Percentiles rank a stretch among this genome's conserved stretches.
Evolutionary conservation across 2,888 invertebrate genomes (phyloP).

Genomic region (Drosophila sordidapex): DNA sequence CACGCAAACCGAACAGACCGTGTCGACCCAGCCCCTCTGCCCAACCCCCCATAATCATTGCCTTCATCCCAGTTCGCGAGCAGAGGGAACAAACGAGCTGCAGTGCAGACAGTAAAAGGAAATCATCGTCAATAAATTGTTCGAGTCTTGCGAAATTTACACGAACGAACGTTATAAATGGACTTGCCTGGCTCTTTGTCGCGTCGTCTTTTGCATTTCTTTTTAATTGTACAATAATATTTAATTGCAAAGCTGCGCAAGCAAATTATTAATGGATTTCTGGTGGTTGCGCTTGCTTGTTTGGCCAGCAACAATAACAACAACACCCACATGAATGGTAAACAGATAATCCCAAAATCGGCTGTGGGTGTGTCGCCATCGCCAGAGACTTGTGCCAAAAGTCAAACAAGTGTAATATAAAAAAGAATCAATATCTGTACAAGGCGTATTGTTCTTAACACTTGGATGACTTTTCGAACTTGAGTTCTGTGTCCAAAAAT

Average conservation of each 20-base stretch:
- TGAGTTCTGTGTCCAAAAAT: slow-evolving; percentile 45
- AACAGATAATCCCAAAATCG: slow-evolving; percentile 49
- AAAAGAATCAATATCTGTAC: slow-evolving; percentile 47
- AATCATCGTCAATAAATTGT: slow-evolving; percentile 66
- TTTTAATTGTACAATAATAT: slow-evolving; percentile 73
- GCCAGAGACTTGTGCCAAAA: slow-evolving; percentile 42
- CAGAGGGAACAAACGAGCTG: slow-evolving; percentile 19
- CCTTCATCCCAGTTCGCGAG: neutral
- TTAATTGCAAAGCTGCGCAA: slow-evolving; percentile 64
- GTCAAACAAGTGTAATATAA: slow-evolving; percentile 60
- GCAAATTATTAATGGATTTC: slow-evolving; percentile 62
- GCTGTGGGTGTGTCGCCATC: slow-evolving; percentile 57
- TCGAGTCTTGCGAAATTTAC: slow-evolving; percentile 52
- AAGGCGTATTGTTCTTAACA: slow-evolving; percentile 44
- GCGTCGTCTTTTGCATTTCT: slow-evolving; percentile 55
- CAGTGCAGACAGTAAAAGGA: slow-evolving; percentile 35
- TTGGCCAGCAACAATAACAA: slow-evolving; percentile 6
- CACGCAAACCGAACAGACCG: slow-evolving; percentile 36
- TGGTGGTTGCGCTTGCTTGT: slow-evolving; percentile 7
- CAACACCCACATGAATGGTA: slow-evolving; percentile 46
- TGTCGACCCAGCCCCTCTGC: slow-evolving; percentile 4
- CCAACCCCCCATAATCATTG: neutral
- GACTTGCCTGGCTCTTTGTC: slow-evolving; percentile 48
- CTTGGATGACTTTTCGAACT: slow-evolving; percentile 32
- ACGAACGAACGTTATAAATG: slow-evolving; percentile 45